Base-by-base conservation (phyloP, 2,797 vertebrate species). In the Urocyon cinereoargenteus region DNA sequence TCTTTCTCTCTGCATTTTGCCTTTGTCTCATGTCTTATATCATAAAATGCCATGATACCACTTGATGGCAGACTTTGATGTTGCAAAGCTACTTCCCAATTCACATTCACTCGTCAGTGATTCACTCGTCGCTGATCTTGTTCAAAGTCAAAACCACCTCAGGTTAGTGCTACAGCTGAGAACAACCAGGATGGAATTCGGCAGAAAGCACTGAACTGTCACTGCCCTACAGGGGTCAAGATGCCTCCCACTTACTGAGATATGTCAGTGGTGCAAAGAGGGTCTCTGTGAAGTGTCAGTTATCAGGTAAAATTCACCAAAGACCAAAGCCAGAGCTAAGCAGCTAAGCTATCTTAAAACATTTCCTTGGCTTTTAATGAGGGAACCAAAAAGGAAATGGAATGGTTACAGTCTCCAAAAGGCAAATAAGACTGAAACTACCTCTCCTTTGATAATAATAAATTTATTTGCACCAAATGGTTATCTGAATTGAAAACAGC, bases 111-210 rank as follows among this genome's bases (percentile, higher is more conserved):
- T 94, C 64, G 36, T 78, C 49, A 40, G 62, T 83, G n/a, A n/a
- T n/a, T n/a, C n/a, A n/a, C n/a, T n/a, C n/a, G n/a, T n/a, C n/a
- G 84, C 5, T 77, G 21, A 82, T 95, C 90, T 92, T 97, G 94
- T 86, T 96, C 77, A 62, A 36, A 96, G 96, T 87, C 89, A 96
- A 94, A 81, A 97, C 85, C 89, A 95, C 87, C 94, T 96, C n/a
- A 0, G 0, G 82, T 73, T 70, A 84, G 96, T 34, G 59, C 55
- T 90, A 51, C 96, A 98, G 90, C 93, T 94, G 96, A 98, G 92
- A 82, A 86, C 62, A 97, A 97, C 92, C 53, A 94, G 92, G 83
- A 94, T 26, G 51, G 96, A 68, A 92, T 97, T 86, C 77, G 61
- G 62, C 49, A 86, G 94, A 90, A 81, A 77, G 66, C 83, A 95